A percentile compares a stretch with the other conserved stretches of the same genome.
Conservation (phyloP, 2,797 vertebrate species). For the Luscinia megarhynchos region DNA sequence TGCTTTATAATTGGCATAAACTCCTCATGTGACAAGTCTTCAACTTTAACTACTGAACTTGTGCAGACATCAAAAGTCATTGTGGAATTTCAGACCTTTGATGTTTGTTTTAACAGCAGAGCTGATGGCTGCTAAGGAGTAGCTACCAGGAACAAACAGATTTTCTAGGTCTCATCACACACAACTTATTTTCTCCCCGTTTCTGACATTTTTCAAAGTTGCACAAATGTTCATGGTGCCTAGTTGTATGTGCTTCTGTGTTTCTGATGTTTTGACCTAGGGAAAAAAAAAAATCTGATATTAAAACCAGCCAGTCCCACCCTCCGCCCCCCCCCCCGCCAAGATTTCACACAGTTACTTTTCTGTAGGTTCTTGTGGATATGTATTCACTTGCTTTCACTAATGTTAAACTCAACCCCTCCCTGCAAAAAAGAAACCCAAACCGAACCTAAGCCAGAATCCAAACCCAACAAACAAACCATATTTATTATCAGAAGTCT, state of each 20-base stretch:
- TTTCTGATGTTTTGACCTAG: not conserved
- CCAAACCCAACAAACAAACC: not conserved
- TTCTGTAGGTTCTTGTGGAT: not conserved
- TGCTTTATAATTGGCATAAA: conserved; percentile 58
- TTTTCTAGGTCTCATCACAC: conserved; percentile 60
- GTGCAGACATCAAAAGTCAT: conserved; percentile 58
- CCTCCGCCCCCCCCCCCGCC: accelerated
- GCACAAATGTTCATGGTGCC: not conserved
- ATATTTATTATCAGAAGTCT: not conserved
- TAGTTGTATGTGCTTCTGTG: not conserved
- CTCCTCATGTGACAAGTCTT: conserved; percentile 53
- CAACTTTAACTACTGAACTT: conserved; percentile 54
- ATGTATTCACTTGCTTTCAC: not conserved
- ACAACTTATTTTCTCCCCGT: conserved; percentile 42
- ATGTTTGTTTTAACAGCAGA: conserved; percentile 57
- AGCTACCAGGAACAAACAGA: conserved; percentile 59
- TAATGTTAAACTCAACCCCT: not conserved
- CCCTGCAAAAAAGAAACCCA: not conserved
- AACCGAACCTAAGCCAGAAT: not conserved
- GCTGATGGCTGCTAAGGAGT: conserved; percentile 52
- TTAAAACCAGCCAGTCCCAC: not conserved
- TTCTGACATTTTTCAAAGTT: conserved; percentile 51
- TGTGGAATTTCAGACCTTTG: conserved; percentile 68
- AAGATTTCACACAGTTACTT: not conserved
- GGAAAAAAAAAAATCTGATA: not conserved